phyloP scores from a whole-genome alignment of 2,113 vertebrate genomes.

The Ctenomys sociabilis region DNA sequence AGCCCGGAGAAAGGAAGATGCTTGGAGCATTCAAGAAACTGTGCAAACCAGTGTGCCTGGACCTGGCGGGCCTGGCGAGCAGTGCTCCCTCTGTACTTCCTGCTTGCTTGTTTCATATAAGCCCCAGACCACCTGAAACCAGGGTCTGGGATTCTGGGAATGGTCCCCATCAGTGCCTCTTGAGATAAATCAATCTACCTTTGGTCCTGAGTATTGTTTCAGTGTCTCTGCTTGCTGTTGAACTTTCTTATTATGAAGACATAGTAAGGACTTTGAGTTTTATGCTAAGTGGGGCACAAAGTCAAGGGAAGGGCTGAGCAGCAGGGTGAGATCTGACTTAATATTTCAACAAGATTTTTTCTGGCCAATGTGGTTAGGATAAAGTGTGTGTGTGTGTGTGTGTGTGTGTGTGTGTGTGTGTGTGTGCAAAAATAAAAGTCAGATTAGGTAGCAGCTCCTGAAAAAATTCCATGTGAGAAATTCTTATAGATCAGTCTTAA shows the following conservation, averaged over 20 bases:
- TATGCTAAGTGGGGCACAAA: not conserved
- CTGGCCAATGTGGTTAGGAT: slow-evolving; percentile 2
- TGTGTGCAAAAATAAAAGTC: not conserved
- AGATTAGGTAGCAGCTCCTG: not conserved
- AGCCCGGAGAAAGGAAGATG: not conserved
- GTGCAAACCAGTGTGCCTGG: not conserved
- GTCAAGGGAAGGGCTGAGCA: not conserved
- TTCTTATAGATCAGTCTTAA: slow-evolving; percentile 1
- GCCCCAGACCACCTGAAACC: not conserved
- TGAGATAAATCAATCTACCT: not conserved
- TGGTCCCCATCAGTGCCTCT: not conserved
- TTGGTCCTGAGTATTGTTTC: not conserved
- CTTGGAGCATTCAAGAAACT: not conserved
- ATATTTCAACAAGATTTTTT: slow-evolving; percentile 41
- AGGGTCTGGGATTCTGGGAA: not conserved
- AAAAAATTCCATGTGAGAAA: not conserved
- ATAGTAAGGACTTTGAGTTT: not conserved
- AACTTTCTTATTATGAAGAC: not conserved
- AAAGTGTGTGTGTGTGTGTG: not conserved
- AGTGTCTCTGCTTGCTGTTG: not conserved
- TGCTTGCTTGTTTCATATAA: not conserved
- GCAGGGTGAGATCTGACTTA: slow-evolving; percentile 10
- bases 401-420: not conserved
- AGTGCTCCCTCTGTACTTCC: not conserved
- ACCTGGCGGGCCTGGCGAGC: not conserved